Base-by-base conservation (phyloP, 1,140 invertebrate genomes). In the Danaus melanippus region DNA sequence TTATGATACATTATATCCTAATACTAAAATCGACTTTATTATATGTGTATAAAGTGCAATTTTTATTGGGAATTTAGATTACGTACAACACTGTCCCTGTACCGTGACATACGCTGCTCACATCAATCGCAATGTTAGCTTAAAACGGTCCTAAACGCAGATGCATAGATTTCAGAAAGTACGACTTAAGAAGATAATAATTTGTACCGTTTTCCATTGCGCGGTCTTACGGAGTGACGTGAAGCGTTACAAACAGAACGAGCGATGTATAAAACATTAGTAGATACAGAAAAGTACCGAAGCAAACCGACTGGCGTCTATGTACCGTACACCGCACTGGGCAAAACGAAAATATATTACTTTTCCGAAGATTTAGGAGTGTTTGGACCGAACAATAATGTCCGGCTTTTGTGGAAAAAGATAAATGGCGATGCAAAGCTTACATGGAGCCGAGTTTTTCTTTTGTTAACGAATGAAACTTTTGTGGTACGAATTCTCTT, bases 351-450 rank as follows among this genome's bases (percentile, higher is more conserved):
- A 80, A 86, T 88, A 88, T 87, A 88, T 88, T 87, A 84, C 86
- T 87, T 81, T 84, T 81, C 75, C 80, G 80, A 82, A 88, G 85
- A 88, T 88, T 88, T 88, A 88, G 76, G 80, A 83, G 84, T 85
- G 83, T 87, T 87, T 87, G 84, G 86, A 87, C 85, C 86, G 83
- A 85, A 86, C 86, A 87, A 88, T 88, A 88, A 88, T 88, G 86
- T 88, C 86, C 84, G 76, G 85, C 86, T 87, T 88, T 88, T 88
- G 85, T 88, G 80, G 83, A 85, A 80, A 84, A 83, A 87, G 86
- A 88, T 84, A 87, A 76, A 88, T 88, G 82, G 82, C 80, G 71
- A 75, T 86, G 81, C 83, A 86, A 80, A 84, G 80, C 69, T 81
- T 85, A 82, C 74, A 77, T 70, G 70, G 64, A 74, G 70, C 74